Conservation (phyloP, 2,797 vertebrate genomes). For the Limosa lapponica region DNA sequence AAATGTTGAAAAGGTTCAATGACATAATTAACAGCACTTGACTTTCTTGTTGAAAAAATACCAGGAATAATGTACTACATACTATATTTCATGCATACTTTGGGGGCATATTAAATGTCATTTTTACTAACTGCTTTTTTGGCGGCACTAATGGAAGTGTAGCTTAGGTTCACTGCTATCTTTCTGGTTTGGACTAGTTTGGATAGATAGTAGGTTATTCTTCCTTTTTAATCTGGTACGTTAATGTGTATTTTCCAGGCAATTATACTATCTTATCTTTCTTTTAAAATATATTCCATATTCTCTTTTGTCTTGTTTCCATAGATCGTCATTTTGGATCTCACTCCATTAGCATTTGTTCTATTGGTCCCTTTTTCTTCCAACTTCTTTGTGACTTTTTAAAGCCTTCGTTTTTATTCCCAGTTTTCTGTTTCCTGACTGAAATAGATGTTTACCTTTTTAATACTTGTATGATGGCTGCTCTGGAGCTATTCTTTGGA, state of each 20-base stretch:
- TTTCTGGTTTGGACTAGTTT: not conserved
- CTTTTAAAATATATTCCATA: not conserved
- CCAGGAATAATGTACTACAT: not conserved
- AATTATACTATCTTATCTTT: not conserved
- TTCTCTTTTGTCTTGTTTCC: not conserved
- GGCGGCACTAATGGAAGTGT: fast-evolving
- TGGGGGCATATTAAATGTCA: not conserved
- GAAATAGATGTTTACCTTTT: not conserved
- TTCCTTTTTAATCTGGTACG: not conserved
- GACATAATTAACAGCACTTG: not conserved
- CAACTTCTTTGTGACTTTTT: not conserved
- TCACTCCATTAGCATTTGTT: not conserved
- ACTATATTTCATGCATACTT: not conserved
- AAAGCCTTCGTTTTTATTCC: not conserved
- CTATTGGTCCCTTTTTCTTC: not conserved
- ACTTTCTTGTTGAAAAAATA: not conserved
- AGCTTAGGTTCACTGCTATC: fast-evolving
- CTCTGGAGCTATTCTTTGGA: not conserved
- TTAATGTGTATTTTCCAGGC: not conserved
- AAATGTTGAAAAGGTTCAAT: not conserved
- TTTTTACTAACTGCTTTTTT: not conserved
- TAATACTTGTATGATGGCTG: not conserved
- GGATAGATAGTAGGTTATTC: not conserved
- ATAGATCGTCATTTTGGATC: not conserved
- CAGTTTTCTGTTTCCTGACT: not conserved